phyloP scores from a whole-genome alignment of 2,797 vertebrate species.

The Myotis myotis region DNA sequence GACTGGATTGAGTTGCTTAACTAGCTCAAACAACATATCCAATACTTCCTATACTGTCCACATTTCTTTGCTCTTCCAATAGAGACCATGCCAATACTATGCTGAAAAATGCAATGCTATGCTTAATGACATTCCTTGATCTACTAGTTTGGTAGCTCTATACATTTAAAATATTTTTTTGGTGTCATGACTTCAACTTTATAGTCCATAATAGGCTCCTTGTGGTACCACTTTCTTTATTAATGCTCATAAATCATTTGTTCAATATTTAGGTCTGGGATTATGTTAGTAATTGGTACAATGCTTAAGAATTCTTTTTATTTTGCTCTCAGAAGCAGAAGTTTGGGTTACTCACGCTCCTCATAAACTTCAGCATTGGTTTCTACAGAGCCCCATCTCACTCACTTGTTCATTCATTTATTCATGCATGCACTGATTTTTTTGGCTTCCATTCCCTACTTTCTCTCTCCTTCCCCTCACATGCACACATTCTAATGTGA shows the following conservation, averaged over 20 bases:
- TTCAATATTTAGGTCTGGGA: background rate
- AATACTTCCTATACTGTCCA: background rate
- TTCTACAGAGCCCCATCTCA: background rate
- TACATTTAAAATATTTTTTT: background rate
- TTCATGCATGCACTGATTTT: background rate
- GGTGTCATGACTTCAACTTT: background rate
- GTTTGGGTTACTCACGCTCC: background rate
- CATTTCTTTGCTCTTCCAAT: background rate
- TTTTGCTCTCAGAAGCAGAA: constrained; percentile 14
- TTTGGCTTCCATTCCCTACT: background rate
- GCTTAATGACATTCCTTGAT: background rate
- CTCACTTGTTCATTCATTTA: no score
- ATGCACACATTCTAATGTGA: background rate
- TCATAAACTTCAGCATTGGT: background rate
- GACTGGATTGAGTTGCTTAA: background rate
- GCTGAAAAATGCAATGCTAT: background rate
- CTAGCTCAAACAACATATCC: background rate
- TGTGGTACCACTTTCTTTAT: background rate
- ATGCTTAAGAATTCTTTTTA: background rate
- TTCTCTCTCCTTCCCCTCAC: background rate
- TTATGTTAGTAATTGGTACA: background rate
- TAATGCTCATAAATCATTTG: background rate
- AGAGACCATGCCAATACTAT: background rate
- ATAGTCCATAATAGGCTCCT: background rate
- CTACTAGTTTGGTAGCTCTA: background rate